Base-by-base conservation (phyloP, 1,140 invertebrate species). In the Meloidogyne chitwoodi region DNA sequence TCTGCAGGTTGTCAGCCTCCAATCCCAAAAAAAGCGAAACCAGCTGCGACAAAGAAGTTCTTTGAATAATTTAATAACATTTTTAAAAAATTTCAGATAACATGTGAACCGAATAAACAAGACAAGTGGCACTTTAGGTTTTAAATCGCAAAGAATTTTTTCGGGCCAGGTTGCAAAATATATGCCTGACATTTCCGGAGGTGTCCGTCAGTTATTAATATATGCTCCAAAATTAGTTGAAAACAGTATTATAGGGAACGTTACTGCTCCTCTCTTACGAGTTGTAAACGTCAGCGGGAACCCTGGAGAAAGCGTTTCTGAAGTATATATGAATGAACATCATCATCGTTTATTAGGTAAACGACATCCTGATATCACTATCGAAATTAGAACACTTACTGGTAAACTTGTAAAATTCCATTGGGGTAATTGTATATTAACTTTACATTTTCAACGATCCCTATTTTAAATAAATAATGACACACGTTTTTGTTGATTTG, bases 361-460 rank as follows among this genome's bases (percentile, higher is more conserved):
- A 65, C 10, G 63, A 65, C 26, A 27, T 65, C 26, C 26, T 65
- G 26, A 41, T 61, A 71, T 71, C 16, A n/a, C n/a, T n/a, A 71
- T 71, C 16, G 69, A 71, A 62, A 71, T 71, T 62, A 48, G 44
- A n/a, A 71, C 24, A 4, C 22, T 44, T 4, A 41, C 29, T 22
- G 69, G 69, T 0, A 48, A 44, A 10, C 44, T 41, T 19, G 41
- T 71, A 11, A n/a, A 22, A 19, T 71, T 71, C 29, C n/a, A 61
- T 48, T 71, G 34, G 34, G 69, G 69, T 29, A n/a, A n/a, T n/a
- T n/a, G n/a, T n/a, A n/a, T n/a, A n/a, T n/a, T n/a, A n/a, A n/a
- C n/a, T n/a, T n/a, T 71, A 22, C 69, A 71, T 71, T 71, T 71
- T 71, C 56, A 31, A 56, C 69, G 44, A 0, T 41, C n/a, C 22